phyloP scores from a whole-genome alignment of 2,888 invertebrate species.

The Seira sanloemensis region DNA sequence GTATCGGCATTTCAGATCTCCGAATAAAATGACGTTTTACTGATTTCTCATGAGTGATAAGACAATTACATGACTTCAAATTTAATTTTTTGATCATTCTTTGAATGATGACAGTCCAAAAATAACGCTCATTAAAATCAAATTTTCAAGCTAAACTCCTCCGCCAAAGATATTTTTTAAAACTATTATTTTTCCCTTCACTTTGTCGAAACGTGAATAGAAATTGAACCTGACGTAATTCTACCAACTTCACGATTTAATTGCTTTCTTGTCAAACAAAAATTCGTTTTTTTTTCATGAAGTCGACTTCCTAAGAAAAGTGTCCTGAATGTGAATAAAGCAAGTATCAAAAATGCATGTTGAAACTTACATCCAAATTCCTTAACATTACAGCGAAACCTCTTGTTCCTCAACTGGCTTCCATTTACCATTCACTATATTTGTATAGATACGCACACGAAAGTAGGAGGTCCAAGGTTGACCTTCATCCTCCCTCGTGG shows the following conservation, averaged over 20 bases:
- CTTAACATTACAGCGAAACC: constrained; percentile 68
- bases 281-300: constrained; percentile 32
- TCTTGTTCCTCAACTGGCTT: constrained; percentile 72
- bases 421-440: constrained; percentile 66
- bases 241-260: not conserved
- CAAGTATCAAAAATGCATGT: not conserved
- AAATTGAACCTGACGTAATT: not conserved
- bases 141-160: not conserved
- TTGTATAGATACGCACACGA: constrained; percentile 62
- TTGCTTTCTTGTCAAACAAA: constrained; percentile 2
- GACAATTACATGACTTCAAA: constrained; percentile 19
- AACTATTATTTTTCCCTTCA: not conserved
- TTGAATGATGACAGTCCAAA: constrained; percentile 41
- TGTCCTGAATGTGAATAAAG: too few species aligned
- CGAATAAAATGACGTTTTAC: constrained; percentile 9
- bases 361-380: constrained; percentile 70
- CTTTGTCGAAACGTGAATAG: not conserved
- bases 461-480: constrained; percentile 60
- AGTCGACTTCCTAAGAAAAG: too few species aligned
- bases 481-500: constrained; percentile 51
- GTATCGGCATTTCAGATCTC: not conserved
- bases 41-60: constrained; percentile 34
- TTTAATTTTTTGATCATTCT: constrained; percentile 28
- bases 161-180: too few species aligned
- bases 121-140: constrained; percentile 2